Evolutionary conservation across 2,113 vertebrate genomes (phyloP).

Genomic region (Serinus canaria): DNA sequence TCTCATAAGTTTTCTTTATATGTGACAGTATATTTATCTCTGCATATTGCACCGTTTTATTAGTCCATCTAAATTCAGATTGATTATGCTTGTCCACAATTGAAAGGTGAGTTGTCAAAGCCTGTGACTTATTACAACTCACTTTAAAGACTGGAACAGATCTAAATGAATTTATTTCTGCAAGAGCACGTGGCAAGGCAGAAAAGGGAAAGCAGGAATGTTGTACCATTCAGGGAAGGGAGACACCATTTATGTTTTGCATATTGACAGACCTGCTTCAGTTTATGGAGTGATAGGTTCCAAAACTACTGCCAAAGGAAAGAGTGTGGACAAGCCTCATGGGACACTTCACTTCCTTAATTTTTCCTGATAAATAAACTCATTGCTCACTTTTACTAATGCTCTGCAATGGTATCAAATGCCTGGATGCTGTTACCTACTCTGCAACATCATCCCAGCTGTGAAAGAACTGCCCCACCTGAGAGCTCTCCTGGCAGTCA

Average conservation of each 20-base stretch:
- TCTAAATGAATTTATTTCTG: slow-evolving; percentile 25
- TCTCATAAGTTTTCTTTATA: background rate
- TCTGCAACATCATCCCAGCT: background rate
- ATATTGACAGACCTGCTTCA: background rate
- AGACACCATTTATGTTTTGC: background rate
- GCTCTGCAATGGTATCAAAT: background rate
- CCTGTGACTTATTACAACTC: slow-evolving; percentile 24
- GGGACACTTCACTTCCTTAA: background rate
- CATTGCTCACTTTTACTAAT: background rate
- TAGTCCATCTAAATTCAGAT: slow-evolving; percentile 38
- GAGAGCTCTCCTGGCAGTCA: background rate
- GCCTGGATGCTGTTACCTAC: background rate
- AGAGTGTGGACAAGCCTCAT: background rate
- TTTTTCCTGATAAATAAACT: background rate
- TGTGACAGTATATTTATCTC: slow-evolving; percentile 12
- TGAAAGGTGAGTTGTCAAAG: slow-evolving; percentile 40
- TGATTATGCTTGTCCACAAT: slow-evolving; percentile 10
- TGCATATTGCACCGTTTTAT: slow-evolving; percentile 6
- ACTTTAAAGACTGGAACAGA: background rate
- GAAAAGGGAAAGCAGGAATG: background rate
- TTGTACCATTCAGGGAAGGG: background rate
- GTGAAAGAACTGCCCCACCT: background rate
- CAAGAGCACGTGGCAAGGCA: background rate
- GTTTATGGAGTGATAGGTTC: background rate
- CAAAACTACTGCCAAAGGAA: background rate